Conservation (phyloP, 2,797 vertebrate species). For the Silurus lanzhouensis region DNA sequence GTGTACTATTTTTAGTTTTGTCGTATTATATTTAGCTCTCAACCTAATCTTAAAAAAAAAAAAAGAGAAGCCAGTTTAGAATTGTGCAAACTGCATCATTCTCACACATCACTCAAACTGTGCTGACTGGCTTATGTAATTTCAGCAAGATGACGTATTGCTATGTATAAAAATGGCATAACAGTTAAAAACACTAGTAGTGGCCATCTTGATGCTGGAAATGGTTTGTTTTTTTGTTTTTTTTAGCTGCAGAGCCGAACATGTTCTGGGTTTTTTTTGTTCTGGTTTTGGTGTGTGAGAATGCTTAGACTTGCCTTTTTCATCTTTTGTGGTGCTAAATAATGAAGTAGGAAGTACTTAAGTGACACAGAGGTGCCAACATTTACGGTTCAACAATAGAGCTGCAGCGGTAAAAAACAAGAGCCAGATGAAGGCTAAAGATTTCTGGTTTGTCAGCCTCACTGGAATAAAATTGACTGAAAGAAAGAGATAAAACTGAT, state of each 20-base stretch:
- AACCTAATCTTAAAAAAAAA: not conserved
- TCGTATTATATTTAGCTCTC: not conserved
- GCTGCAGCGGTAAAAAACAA: not conserved
- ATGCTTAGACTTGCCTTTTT: constrained; percentile 6
- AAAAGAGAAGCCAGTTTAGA: not conserved
- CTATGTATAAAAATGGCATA: not conserved
- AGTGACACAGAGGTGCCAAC: constrained; percentile 7
- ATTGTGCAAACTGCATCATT: not conserved
- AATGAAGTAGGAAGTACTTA: not conserved
- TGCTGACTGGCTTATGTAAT: not conserved
- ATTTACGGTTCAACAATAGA: not conserved
- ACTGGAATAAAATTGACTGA: not conserved
- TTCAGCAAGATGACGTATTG: not conserved
- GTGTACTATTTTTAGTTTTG: not conserved
- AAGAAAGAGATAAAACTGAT: not conserved
- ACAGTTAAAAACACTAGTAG: not conserved
- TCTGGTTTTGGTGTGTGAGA: constrained; percentile 5
- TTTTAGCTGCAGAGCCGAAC: not conserved
- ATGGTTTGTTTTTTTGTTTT: not conserved
- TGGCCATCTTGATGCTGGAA: not conserved
- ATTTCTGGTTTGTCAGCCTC: not conserved
- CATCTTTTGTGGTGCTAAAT: constrained; percentile 17
- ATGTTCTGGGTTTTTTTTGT: not conserved
- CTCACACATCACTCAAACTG: not conserved
- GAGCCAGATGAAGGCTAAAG: not conserved